phyloP scores from a whole-genome alignment of 2,113 vertebrate genomes.

The Trogon melanurus region DNA sequence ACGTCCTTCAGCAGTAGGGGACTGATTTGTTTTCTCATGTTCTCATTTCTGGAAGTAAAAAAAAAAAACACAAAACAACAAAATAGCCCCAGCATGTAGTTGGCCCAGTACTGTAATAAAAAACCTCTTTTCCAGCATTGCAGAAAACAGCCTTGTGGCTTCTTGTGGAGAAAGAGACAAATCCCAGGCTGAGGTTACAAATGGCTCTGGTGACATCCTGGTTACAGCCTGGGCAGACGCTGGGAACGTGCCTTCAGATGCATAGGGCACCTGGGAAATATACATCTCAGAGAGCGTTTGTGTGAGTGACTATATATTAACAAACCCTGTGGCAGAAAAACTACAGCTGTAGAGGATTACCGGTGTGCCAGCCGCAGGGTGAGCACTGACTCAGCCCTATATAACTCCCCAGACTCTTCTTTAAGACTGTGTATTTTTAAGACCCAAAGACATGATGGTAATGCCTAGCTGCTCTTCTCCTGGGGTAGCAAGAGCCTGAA shows the following conservation, averaged over 20 bases:
- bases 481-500: not conserved
- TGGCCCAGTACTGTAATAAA: not conserved
- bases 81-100: not conserved
- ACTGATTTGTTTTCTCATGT: not conserved
- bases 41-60: not conserved
- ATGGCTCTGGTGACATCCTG: not conserved
- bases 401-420: not conserved
- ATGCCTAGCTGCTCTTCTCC: not conserved
- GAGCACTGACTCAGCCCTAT: not conserved
- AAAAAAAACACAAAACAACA: not conserved
- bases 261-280: not conserved
- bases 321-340: not conserved
- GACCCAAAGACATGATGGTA: not conserved
- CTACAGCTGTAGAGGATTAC: fast-evolving
- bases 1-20: not conserved
- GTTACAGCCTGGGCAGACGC: not conserved
- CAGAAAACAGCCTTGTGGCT: not conserved
- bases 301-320: not conserved
- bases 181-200: not conserved
- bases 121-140: not conserved
- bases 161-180: not conserved
- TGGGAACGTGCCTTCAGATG: fast-evolving
- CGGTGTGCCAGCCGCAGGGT: fast-evolving
- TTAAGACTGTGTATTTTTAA: not conserved
- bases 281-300: fast-evolving